These are phyloP conservation scores for Archilochus colubris DNA, from an alignment of 2,113 vertebrate genomes.

Conservation along the genomic window DNA sequence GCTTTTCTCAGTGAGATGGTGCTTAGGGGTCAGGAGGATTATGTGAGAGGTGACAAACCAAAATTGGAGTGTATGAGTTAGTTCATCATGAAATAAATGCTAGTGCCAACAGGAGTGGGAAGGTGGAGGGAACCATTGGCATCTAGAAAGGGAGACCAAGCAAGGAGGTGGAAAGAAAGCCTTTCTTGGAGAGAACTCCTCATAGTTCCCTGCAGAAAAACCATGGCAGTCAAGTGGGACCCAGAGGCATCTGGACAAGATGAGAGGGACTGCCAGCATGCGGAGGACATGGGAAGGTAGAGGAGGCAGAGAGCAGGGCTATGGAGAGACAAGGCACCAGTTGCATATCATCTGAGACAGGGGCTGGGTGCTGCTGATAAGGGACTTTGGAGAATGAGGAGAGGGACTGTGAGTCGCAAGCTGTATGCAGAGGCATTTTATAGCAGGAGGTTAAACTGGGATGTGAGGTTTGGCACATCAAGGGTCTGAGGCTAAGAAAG, in stretches of 20 bases:
- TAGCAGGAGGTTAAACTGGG: not conserved
- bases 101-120: not conserved
- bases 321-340: not conserved
- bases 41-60: not conserved
- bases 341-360: not conserved
- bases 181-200: not conserved
- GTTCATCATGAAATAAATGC: not conserved
- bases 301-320: not conserved
- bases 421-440: not conserved
- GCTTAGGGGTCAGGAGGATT: not conserved
- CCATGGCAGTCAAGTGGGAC: not conserved
- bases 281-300: not conserved
- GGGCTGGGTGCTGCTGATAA: not conserved
- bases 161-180: not conserved
- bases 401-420: not conserved
- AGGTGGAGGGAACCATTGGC: not conserved
- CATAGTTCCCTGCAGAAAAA: not conserved
- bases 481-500: not conserved
- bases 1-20: not conserved
- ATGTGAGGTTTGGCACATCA: not conserved
- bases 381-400: not conserved
- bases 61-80: accelerated
- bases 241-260: not conserved
- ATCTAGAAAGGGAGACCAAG: not conserved
- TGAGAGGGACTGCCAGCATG: not conserved